These are phyloP conservation scores for Pseudopodoces humilis DNA, from an alignment of 2,113 vertebrate genomes.

Conservation along the genomic window DNA sequence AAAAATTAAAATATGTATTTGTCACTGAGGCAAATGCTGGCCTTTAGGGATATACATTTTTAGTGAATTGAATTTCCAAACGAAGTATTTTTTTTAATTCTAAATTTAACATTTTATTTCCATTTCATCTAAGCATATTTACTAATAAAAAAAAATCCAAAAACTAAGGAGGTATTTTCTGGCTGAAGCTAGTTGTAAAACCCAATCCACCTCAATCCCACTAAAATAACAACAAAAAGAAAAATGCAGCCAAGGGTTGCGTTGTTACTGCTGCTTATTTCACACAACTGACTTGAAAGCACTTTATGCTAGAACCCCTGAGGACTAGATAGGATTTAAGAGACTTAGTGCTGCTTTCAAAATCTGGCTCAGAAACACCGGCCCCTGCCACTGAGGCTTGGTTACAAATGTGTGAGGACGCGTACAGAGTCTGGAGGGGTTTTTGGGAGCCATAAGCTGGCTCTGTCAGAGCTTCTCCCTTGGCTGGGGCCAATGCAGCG, in stretches of 20 bases:
- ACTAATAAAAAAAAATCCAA: neutral
- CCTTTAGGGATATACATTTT: neutral
- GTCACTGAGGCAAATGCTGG: neutral
- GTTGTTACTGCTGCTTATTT: neutral
- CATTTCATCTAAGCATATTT: neutral
- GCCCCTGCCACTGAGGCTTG: neutral
- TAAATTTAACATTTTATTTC: neutral
- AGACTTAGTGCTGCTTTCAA: neutral
- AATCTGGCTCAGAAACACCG: neutral
- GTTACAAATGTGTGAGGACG: neutral
- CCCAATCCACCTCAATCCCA: neutral
- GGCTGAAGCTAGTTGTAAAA: neutral
- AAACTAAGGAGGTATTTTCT: neutral
- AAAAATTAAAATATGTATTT: neutral
- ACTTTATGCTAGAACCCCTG: neutral
- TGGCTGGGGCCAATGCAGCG: accelerated
- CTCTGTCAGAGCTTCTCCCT: neutral
- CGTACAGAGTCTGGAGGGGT: neutral
- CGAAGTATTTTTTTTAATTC: neutral
- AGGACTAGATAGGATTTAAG: neutral
- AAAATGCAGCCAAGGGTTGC: neutral
- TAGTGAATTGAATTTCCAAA: neutral
- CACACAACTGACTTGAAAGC: neutral
- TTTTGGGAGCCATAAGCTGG: neutral
- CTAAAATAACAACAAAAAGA: neutral